Evolutionary conservation across 2,113 vertebrate genomes (phyloP).

Genomic region (Mormyrus iriodes): DNA sequence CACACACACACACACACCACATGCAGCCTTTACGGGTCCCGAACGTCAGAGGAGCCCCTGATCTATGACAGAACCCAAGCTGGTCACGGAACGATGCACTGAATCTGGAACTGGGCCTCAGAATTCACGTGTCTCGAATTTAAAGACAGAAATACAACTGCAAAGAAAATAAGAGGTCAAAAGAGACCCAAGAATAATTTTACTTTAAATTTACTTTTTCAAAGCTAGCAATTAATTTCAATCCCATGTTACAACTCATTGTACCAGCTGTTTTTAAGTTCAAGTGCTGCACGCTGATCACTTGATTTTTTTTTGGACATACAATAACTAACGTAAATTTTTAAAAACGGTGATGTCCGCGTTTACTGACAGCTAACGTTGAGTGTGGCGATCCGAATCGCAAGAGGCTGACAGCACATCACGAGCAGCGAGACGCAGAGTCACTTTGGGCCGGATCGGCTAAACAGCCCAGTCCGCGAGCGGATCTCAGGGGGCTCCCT

Average conservation of each 20-base stretch:
- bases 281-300: not conserved
- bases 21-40: not conserved
- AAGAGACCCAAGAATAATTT: not conserved
- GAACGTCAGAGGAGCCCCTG: not conserved
- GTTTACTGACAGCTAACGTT: not conserved
- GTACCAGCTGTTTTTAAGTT: not conserved
- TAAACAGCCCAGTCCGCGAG: not conserved
- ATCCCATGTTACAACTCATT: not conserved
- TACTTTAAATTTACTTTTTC: not conserved
- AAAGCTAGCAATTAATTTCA: not conserved
- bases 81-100: not conserved
- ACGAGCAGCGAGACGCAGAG: not conserved
- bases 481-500: not conserved
- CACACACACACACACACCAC: not conserved
- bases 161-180: conserved; percentile 16
- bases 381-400: not conserved
- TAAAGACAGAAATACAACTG: not conserved
- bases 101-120: not conserved
- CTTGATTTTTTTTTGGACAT: not conserved
- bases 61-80: not conserved
- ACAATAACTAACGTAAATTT: not conserved
- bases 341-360: not conserved
- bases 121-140: not conserved
- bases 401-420: not conserved
- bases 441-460: not conserved